phyloP scores from a whole-genome alignment of 2,797 vertebrate species.

The Protonibea diacanthus region DNA sequence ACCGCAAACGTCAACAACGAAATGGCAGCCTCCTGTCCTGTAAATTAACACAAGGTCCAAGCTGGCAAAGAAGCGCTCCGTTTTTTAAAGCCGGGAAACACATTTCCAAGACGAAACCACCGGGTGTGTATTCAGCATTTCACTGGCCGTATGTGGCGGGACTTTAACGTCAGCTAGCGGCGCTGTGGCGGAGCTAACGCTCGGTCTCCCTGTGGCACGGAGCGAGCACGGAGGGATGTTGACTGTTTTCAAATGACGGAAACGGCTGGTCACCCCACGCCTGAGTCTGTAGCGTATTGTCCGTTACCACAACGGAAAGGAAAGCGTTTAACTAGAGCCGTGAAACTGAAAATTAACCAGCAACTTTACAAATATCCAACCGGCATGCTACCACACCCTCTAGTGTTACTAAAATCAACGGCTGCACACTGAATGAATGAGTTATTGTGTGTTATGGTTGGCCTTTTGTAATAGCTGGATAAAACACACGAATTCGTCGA shows the following conservation, averaged over 20 bases:
- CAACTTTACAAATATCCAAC: not conserved
- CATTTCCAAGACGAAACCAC: conserved; percentile 48
- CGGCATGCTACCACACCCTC: conserved; percentile 59
- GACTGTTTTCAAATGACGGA: conserved; percentile 42
- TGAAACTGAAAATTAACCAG: rapidly evolving
- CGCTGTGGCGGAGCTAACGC: not conserved
- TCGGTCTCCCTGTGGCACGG: conserved; percentile 2
- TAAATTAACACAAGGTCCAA: conserved; percentile 78
- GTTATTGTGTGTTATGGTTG: conserved; percentile 5
- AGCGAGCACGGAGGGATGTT: conserved; percentile 11
- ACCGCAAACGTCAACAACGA: conserved; percentile 69
- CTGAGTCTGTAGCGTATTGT: not conserved
- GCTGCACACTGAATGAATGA: conserved; percentile 7
- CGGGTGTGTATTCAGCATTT: conserved; percentile 64
- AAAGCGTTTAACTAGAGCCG: too few species aligned
- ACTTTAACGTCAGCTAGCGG: conserved; percentile 21
- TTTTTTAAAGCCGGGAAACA: conserved; percentile 22
- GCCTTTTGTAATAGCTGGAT: conserved; percentile 16
- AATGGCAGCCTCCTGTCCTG: conserved; percentile 85
- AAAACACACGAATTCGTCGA: not conserved
- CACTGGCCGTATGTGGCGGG: conserved; percentile 4
- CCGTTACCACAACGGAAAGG: not conserved
- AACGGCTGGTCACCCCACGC: conserved; percentile 1
- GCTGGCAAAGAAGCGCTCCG: conserved; percentile 48
- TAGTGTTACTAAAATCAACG: not conserved